phyloP scores from a whole-genome alignment of 2,113 vertebrate species.

The Thamnaconus septentrionalis region DNA sequence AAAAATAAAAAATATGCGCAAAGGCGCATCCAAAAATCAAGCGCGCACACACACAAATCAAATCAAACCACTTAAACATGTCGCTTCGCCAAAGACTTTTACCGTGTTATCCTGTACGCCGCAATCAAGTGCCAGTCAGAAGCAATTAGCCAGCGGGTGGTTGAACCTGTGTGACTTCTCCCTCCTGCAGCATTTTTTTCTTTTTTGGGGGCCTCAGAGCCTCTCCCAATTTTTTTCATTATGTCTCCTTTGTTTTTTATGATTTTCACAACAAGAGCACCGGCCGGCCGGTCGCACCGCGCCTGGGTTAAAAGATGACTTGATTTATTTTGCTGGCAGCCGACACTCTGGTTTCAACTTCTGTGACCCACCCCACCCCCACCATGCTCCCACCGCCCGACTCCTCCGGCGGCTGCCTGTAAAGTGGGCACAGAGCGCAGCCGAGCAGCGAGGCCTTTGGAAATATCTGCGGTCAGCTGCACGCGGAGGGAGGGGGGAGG shows the following conservation, averaged over 20 bases:
- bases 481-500: conserved; percentile 64
- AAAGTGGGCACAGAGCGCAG: conserved; percentile 62
- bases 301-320: too few relatives aligned
- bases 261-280: too few relatives aligned
- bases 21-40: too few relatives aligned
- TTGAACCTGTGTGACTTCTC: conserved; percentile 17
- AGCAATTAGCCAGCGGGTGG: background rate
- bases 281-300: too few relatives aligned
- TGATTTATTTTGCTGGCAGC: conserved; percentile 12
- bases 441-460: conserved; percentile 50
- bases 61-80: background rate
- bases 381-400: too few relatives aligned
- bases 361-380: conserved; percentile 53
- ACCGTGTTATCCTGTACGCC: background rate
- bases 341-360: conserved; percentile 66
- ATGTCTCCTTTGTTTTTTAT: too few relatives aligned
- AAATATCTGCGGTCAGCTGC: conserved; percentile 87
- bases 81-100: background rate
- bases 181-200: conserved; percentile 3
- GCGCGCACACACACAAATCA: too few relatives aligned
- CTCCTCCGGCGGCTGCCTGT: conserved; percentile 56
- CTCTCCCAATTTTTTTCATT: background rate
- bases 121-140: background rate
- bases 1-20: too few relatives aligned
- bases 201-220: background rate